Conservation (phyloP, 1,140 invertebrate genomes). For the Paraescarpia echinospica region DNA sequence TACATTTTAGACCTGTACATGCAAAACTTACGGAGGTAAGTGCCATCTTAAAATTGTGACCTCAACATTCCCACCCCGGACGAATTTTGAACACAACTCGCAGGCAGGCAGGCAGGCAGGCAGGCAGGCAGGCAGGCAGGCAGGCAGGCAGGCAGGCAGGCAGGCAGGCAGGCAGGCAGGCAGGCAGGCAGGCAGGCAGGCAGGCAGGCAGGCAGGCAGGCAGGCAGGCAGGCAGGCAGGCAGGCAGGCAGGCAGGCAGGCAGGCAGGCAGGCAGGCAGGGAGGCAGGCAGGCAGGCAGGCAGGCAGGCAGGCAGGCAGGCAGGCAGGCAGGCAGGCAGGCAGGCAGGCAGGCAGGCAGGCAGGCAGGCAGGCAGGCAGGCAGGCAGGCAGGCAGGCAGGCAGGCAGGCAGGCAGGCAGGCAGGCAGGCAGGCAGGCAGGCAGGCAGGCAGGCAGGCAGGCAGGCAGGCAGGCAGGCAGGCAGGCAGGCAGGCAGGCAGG, state of each 20-base stretch:
- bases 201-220: slow-evolving; percentile 24
- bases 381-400: slow-evolving; percentile 4
- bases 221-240: slow-evolving; percentile 21
- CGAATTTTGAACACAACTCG: neutral
- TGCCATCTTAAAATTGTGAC: too few species aligned
- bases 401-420: slow-evolving; percentile 18
- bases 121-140: neutral
- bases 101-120: neutral
- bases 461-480: neutral
- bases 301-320: slow-evolving; percentile 17
- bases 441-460: slow-evolving; percentile 6
- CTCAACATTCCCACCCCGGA: too few species aligned
- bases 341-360: slow-evolving; percentile 20
- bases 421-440: neutral
- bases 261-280: neutral
- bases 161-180: slow-evolving; percentile 14
- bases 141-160: neutral
- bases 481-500: slow-evolving; percentile 18
- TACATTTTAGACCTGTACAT: too few species aligned
- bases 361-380: slow-evolving; percentile 13
- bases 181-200: slow-evolving; percentile 22
- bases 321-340: slow-evolving; percentile 9
- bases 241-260: slow-evolving; percentile 8
- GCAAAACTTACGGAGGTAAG: too few species aligned
- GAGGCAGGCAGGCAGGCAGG: slow-evolving; percentile 9